These are phyloP conservation scores for Drosophila sp. DNA, from an alignment of 1,140 invertebrate genomes.

Conservation along the genomic window DNA sequence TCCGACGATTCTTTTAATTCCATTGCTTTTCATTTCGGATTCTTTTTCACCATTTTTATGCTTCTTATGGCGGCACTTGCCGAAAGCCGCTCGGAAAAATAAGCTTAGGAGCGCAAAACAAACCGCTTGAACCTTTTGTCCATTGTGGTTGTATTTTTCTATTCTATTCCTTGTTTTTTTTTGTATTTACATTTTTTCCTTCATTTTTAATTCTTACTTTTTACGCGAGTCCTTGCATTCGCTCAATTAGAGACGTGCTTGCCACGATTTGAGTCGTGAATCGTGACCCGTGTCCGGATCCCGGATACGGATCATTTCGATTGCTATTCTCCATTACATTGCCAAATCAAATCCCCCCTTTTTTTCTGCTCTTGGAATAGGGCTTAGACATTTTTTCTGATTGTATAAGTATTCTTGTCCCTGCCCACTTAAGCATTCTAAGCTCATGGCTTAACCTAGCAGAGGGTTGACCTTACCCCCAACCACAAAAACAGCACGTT, in stretches of 20 bases:
- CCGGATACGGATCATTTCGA: constrained; percentile 17
- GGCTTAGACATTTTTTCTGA: constrained; percentile 58
- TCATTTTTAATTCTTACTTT: constrained; percentile 75
- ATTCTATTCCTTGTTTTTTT: constrained; percentile 7
- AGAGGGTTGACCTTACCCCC: constrained; percentile 63
- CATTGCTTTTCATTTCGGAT: constrained; percentile 63
- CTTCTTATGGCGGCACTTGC: constrained; percentile 61
- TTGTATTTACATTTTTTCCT: constrained; percentile 35
- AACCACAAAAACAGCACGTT: constrained; percentile 39
- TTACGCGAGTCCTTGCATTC: constrained; percentile 51
- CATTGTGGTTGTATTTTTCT: constrained; percentile 48
- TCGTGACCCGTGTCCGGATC: constrained; percentile 3
- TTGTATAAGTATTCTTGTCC: constrained; percentile 51
- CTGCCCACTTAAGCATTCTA: constrained; percentile 81
- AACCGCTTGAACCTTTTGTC: constrained; percentile 60
- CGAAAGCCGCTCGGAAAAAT: constrained; percentile 71
- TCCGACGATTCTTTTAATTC: constrained; percentile 63
- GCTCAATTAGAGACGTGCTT: constrained; percentile 73
- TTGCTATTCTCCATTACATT: constrained; percentile 42
- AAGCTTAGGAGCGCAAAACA: constrained; percentile 77
- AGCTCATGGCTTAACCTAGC: constrained; percentile 75
- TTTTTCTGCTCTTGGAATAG: constrained; percentile 37
- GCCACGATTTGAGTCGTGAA: constrained; percentile 6
- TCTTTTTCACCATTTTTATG: constrained; percentile 60
- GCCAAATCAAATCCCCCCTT: constrained; percentile 45